These are phyloP conservation scores for Hexactinellida sp. DNA, from an alignment of 37 sponge, comb jelly and placozoan species.

Conservation along the genomic window DNA sequence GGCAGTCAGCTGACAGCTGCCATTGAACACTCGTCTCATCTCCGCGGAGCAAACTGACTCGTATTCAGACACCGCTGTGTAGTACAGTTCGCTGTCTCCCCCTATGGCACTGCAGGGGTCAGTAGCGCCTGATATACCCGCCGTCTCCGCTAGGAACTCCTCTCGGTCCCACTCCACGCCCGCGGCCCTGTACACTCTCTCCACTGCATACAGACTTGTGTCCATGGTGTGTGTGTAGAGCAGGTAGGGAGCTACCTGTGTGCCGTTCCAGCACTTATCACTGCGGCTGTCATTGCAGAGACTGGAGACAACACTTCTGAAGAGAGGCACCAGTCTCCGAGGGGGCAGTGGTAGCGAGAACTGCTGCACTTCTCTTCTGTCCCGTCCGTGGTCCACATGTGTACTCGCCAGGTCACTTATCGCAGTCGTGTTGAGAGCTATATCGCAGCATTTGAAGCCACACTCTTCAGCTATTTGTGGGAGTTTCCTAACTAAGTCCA, in stretches of 20 bases:
- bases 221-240: not conserved
- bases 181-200: not conserved
- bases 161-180: not conserved
- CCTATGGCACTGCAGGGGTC: not conserved
- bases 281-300: not conserved
- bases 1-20: not conserved
- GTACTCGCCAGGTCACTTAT: not conserved
- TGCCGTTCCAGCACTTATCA: not conserved
- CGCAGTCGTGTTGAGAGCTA: not conserved
- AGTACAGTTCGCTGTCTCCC: not conserved
- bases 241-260: not conserved
- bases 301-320: not conserved
- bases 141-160: not conserved
- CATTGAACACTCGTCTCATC: not conserved
- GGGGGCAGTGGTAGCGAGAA: not conserved
- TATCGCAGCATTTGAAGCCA: not conserved
- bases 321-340: not conserved
- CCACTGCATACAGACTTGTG: not conserved
- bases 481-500: not conserved
- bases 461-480: not conserved
- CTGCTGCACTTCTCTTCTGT: not conserved
- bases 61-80: not conserved
- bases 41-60: not conserved
- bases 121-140: not conserved
- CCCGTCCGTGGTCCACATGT: not conserved